Conservation (phyloP, 2,888 invertebrate genomes). For the Drosophila putrida region DNA sequence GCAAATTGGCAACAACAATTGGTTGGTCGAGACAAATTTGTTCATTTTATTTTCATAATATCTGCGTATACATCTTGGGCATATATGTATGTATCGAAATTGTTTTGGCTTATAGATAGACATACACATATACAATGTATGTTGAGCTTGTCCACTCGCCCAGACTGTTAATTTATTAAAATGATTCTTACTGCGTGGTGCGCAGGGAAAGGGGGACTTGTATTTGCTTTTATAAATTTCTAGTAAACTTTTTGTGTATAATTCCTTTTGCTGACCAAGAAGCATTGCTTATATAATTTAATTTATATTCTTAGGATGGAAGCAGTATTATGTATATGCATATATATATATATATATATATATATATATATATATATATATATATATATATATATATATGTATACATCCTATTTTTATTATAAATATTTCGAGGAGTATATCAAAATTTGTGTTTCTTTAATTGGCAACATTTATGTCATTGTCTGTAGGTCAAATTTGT, state of each 20-base stretch:
- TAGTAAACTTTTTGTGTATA: slow-evolving; percentile 36
- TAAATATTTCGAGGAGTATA: slow-evolving; percentile 4
- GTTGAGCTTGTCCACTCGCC: slow-evolving; percentile 41
- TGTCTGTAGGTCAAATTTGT: slow-evolving; percentile 72
- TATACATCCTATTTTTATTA: slow-evolving; percentile 10
- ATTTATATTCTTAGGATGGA: slow-evolving; percentile 63
- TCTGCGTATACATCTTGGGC: slow-evolving; percentile 56
- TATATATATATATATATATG: slow-evolving; percentile 11
- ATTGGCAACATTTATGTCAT: slow-evolving; percentile 68
- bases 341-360: slow-evolving; percentile 9
- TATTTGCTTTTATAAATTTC: slow-evolving; percentile 38
- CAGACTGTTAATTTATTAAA: slow-evolving; percentile 56
- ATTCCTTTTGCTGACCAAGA: slow-evolving; percentile 33
- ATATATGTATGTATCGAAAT: slow-evolving; percentile 58
- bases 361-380: slow-evolving; percentile 9
- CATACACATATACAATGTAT: slow-evolving; percentile 25
- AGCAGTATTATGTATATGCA: no score
- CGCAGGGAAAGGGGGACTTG: background rate
- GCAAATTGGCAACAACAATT: slow-evolving; percentile 51
- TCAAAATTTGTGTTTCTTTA: slow-evolving; percentile 26
- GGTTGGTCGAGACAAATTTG: slow-evolving; percentile 37
- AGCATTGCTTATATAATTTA: slow-evolving; percentile 69
- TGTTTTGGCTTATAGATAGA: slow-evolving; percentile 23
- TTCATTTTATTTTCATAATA: slow-evolving; percentile 64
- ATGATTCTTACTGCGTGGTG: slow-evolving; percentile 28